These are phyloP conservation scores for Pseudolaguvia tuberculata DNA, from an alignment of 2,113 vertebrate genomes.

Conservation along the genomic window DNA sequence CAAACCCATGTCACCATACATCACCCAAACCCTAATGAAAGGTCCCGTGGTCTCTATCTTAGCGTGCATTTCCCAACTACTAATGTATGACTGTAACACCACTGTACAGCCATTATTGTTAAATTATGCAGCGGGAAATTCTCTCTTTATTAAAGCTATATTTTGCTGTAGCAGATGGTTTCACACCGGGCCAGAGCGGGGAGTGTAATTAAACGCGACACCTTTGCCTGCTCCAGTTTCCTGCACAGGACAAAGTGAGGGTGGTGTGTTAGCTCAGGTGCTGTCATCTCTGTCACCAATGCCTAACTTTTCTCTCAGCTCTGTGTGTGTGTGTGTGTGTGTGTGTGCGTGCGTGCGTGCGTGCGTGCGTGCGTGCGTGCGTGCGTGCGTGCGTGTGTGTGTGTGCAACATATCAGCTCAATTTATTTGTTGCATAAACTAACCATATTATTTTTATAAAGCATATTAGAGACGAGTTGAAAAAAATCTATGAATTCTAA, in stretches of 20 bases:
- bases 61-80: slow-evolving; percentile 46
- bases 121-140: slow-evolving; percentile 53
- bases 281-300: slow-evolving; percentile 34
- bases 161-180: slow-evolving; percentile 55
- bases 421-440: not conserved
- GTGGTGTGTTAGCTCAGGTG: slow-evolving; percentile 30
- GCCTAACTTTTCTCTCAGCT: slow-evolving; percentile 10
- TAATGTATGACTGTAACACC: slow-evolving; percentile 51
- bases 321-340: slow-evolving; percentile 18
- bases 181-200: slow-evolving; percentile 44
- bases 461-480: not conserved
- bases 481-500: not conserved
- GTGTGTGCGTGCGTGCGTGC: slow-evolving; percentile 8
- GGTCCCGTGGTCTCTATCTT: slow-evolving; percentile 26
- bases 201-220: slow-evolving; percentile 55
- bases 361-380: slow-evolving; percentile 9
- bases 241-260: slow-evolving; percentile 15
- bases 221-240: slow-evolving; percentile 51
- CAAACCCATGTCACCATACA: slow-evolving; percentile 41
- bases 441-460: not conserved
- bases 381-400: too few relatives aligned
- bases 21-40: slow-evolving; percentile 36
- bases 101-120: slow-evolving; percentile 51
- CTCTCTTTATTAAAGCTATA: slow-evolving; percentile 54
- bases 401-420: slow-evolving; percentile 7